Evolutionary conservation across 2,888 invertebrate species (phyloP).

Genomic region (Drosophila melanosoma): DNA sequence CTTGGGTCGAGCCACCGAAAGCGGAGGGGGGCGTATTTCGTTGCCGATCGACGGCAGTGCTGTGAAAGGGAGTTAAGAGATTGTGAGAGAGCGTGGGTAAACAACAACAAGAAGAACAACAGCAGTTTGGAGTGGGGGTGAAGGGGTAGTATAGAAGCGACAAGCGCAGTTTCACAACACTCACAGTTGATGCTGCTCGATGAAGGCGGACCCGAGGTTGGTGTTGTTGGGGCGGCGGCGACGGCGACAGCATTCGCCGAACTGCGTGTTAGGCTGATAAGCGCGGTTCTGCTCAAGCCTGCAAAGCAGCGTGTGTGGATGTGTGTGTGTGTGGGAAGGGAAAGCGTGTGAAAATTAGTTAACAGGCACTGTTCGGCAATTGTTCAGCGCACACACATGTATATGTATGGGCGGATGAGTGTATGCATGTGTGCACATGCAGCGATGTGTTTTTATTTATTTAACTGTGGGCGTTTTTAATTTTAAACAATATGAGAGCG

Average conservation of each 20-base stretch:
- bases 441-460: slow-evolving; percentile 36
- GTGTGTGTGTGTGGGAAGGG: slow-evolving; percentile 33
- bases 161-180: slow-evolving; percentile 47
- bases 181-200: slow-evolving; percentile 89
- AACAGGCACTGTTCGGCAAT: slow-evolving; percentile 19
- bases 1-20: slow-evolving; percentile 92
- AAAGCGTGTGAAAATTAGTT: slow-evolving; percentile 74
- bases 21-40: slow-evolving; percentile 88
- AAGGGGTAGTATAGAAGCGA: slow-evolving; percentile 18
- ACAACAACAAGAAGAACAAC: not conserved
- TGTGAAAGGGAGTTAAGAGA: slow-evolving; percentile 76
- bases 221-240: slow-evolving; percentile 88
- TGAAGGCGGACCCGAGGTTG: slow-evolving; percentile 90
- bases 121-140: not conserved
- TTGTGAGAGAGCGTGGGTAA: not conserved
- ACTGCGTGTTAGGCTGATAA: slow-evolving; percentile 90
- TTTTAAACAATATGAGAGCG: slow-evolving; percentile 45
- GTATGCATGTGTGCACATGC: slow-evolving; percentile 42
- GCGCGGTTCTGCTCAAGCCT: slow-evolving; percentile 93
- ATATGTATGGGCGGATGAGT: not conserved
- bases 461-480: slow-evolving; percentile 75
- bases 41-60: slow-evolving; percentile 87
- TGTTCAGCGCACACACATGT: slow-evolving; percentile 16
- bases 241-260: slow-evolving; percentile 86
- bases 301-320: slow-evolving; percentile 40